phyloP scores from a whole-genome alignment of 1,140 invertebrate genomes.

The Lucilia cuprina region DNA sequence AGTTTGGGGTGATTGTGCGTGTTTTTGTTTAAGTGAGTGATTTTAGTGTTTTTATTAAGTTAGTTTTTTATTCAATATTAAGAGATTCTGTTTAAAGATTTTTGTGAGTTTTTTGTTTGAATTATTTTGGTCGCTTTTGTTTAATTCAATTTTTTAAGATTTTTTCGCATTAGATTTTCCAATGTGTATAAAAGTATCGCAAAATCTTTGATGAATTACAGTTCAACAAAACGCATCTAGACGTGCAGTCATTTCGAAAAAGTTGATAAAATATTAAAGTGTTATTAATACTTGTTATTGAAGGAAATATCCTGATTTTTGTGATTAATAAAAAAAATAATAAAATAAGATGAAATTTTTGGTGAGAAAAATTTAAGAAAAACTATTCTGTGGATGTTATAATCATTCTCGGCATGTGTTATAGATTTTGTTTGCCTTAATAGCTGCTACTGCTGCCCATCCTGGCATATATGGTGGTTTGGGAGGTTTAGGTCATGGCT shows the following conservation, averaged over 20 bases:
- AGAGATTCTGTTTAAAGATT: neutral
- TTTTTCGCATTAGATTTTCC: neutral
- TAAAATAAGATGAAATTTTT: conserved; percentile 36
- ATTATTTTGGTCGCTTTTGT: neutral
- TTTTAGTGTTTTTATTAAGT: neutral
- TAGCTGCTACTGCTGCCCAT: conserved; percentile 51
- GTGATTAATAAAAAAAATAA: neutral
- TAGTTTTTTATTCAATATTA: neutral
- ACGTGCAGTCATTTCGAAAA: neutral
- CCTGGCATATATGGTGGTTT: conserved; percentile 40
- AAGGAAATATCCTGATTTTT: neutral
- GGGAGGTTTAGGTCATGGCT: conserved; percentile 11
- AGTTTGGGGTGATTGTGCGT: conserved; percentile 38
- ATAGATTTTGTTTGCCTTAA: conserved; percentile 48
- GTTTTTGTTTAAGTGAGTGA: neutral
- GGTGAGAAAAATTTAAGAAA: conserved; percentile 19
- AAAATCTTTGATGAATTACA: conserved; percentile 23
- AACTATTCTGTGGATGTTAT: neutral
- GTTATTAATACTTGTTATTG: neutral
- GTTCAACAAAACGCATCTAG: neutral
- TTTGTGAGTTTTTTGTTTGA: neutral
- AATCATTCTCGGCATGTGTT: neutral
- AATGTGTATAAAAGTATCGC: conserved; percentile 23
- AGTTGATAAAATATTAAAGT: neutral
- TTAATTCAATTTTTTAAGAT: neutral